Percentiles rank a stretch among this genome's conserved stretches.
Evolutionary conservation across 1,140 invertebrate species (phyloP).

Genomic region (Drosophila rufa): DNA sequence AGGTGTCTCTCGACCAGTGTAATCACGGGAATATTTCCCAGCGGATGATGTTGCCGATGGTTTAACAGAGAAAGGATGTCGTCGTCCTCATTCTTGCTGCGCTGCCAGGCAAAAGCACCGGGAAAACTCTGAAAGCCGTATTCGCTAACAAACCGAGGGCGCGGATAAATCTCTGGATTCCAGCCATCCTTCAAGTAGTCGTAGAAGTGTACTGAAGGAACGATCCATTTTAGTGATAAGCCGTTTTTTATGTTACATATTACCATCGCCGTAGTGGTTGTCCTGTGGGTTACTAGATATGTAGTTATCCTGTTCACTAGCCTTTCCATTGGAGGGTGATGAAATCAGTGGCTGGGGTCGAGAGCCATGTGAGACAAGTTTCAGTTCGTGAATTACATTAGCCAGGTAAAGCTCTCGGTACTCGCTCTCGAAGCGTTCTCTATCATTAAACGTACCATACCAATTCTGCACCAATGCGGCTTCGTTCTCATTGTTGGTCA

Average conservation of each 20-base stretch:
- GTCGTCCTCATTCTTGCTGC: constrained; percentile 86
- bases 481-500: constrained; percentile 99
- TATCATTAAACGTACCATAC: constrained; percentile 89
- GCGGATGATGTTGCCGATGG: constrained; percentile 93
- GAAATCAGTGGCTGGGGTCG: constrained; percentile 86
- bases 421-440: constrained; percentile 90
- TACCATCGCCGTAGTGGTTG: constrained; percentile 94
- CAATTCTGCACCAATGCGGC: constrained; percentile 93
- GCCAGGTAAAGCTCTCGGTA: constrained; percentile 95
- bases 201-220: constrained; percentile 95
- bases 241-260: background rate
- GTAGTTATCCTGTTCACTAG: constrained; percentile 90
- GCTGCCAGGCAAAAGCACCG: constrained; percentile 86
- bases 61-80: constrained; percentile 89
- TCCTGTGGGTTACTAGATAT: constrained; percentile 92
- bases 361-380: constrained; percentile 86
- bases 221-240: background rate
- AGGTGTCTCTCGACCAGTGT: constrained; percentile 88
- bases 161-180: constrained; percentile 91
- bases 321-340: constrained; percentile 97
- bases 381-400: constrained; percentile 90
- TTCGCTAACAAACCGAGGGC: constrained; percentile 95
- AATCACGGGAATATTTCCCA: constrained; percentile 88
- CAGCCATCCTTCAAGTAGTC: constrained; percentile 94
- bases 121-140: constrained; percentile 98